Conservation (phyloP, 2,113 vertebrate species). For the Macheiramphus alcinus region DNA sequence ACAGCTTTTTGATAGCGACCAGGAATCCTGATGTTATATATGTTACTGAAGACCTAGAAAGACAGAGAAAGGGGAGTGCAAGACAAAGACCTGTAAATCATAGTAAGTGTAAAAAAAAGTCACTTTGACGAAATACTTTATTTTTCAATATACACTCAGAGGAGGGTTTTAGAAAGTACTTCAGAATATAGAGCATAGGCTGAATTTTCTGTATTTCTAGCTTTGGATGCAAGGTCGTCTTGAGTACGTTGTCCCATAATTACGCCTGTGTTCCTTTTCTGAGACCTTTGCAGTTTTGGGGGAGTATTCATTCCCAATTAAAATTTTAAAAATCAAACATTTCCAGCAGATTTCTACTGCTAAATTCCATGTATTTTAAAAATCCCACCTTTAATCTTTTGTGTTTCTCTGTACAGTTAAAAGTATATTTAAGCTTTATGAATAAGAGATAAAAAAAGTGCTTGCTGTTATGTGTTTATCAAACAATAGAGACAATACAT, state of each 20-base stretch:
- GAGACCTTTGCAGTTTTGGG: neutral
- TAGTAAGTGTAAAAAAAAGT: neutral
- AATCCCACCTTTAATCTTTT: neutral
- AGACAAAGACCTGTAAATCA: neutral
- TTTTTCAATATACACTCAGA: neutral
- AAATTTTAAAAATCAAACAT: neutral
- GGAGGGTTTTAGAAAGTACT: neutral
- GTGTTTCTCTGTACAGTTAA: neutral
- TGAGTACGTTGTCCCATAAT: fast-evolving
- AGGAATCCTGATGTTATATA: neutral
- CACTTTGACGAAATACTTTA: neutral
- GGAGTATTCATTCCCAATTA: neutral
- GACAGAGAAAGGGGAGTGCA: neutral
- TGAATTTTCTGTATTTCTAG: neutral
- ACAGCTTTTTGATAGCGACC: neutral
- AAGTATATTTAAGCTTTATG: neutral
- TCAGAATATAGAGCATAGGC: neutral
- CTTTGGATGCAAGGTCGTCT: neutral
- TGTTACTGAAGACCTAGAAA: neutral
- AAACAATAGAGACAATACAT: neutral
- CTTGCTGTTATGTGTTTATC: neutral
- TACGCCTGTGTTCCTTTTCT: neutral
- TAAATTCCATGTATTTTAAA: neutral
- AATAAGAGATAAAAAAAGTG: neutral
- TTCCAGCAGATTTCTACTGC: neutral